Conservation (phyloP, 2,113 vertebrate species). For the Carassius carassius region DNA sequence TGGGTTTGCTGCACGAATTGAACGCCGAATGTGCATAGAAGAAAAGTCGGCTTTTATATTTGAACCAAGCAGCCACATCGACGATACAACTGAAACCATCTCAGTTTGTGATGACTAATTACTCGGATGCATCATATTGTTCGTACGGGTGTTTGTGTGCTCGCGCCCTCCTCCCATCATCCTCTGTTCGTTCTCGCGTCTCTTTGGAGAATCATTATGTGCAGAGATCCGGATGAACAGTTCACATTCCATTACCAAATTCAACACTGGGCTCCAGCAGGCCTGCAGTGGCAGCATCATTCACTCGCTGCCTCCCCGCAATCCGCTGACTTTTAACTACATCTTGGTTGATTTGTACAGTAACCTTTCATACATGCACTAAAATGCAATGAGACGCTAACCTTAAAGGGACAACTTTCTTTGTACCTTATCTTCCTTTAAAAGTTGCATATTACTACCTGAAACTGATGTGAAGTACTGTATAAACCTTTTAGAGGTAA, state of each 20-base stretch:
- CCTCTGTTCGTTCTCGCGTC: constrained; percentile 41
- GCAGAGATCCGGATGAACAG: constrained; percentile 81
- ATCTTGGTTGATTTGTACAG: not conserved
- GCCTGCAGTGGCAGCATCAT: constrained; percentile 68
- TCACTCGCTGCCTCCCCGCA: constrained; percentile 52
- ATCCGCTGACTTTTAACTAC: not conserved
- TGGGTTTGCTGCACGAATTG: constrained; percentile 24
- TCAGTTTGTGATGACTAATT: not conserved
- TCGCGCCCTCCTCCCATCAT: constrained; percentile 40
- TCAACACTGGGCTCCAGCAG: constrained; percentile 83
- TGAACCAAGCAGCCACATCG: not conserved
- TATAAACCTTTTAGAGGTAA: not conserved
- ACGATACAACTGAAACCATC: not conserved
- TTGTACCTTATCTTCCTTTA: not conserved
- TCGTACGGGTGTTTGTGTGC: constrained; percentile 25
- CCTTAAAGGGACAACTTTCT: not conserved
- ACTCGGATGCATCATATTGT: constrained; percentile 17
- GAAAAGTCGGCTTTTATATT: not conserved
- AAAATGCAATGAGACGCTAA: not conserved
- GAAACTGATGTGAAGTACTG: not conserved
- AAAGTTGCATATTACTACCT: not conserved
- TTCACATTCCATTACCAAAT: constrained; percentile 90
- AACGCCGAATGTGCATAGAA: not conserved
- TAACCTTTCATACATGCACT: not conserved
- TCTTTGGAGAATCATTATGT: constrained; percentile 63